A percentile compares a stretch with the other conserved stretches of the same genome.
phyloP scores from a whole-genome alignment of 2,113 vertebrate species.

The Taurulus bubalis region DNA sequence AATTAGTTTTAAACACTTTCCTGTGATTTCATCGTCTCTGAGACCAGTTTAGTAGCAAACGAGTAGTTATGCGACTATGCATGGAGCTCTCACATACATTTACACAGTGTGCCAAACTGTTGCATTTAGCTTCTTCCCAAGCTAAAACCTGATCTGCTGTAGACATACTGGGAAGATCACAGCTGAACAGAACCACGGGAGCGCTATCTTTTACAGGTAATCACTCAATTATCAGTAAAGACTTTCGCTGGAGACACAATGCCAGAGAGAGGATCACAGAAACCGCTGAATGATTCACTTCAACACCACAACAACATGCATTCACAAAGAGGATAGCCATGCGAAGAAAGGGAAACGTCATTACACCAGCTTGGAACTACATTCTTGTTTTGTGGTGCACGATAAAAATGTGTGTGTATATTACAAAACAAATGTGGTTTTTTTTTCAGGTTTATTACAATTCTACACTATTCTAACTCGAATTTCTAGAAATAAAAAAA shows the following conservation, averaged over 20 bases:
- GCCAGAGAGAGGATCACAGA: slow-evolving; percentile 56
- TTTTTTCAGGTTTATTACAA: background rate
- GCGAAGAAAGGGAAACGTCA: slow-evolving; percentile 28
- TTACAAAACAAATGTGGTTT: background rate
- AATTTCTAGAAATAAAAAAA: background rate
- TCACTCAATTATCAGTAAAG: slow-evolving; percentile 83
- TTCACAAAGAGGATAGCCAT: slow-evolving; percentile 28
- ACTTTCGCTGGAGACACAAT: slow-evolving; percentile 75
- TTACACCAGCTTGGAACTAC: slow-evolving; percentile 38
- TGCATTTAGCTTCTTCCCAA: slow-evolving; percentile 63
- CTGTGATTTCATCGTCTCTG: slow-evolving; percentile 42
- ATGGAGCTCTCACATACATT: slow-evolving; percentile 26
- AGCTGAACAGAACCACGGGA: slow-evolving; percentile 66
- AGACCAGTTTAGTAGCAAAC: slow-evolving; percentile 20
- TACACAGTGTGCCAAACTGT: slow-evolving; percentile 58
- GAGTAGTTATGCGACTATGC: slow-evolving; percentile 26
- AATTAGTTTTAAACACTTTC: slow-evolving; percentile 55
- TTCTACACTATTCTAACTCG: background rate
- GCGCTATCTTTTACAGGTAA: slow-evolving; percentile 81
- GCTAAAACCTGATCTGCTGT: slow-evolving; percentile 57
- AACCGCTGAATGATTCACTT: slow-evolving; percentile 62
- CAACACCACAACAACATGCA: slow-evolving; percentile 36
- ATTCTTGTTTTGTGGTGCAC: slow-evolving; percentile 3
- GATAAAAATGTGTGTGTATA: background rate
- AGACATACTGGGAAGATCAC: slow-evolving; percentile 64